These are phyloP conservation scores for Panthera uncia DNA, from an alignment of 2,113 vertebrate genomes.

Conservation along the genomic window DNA sequence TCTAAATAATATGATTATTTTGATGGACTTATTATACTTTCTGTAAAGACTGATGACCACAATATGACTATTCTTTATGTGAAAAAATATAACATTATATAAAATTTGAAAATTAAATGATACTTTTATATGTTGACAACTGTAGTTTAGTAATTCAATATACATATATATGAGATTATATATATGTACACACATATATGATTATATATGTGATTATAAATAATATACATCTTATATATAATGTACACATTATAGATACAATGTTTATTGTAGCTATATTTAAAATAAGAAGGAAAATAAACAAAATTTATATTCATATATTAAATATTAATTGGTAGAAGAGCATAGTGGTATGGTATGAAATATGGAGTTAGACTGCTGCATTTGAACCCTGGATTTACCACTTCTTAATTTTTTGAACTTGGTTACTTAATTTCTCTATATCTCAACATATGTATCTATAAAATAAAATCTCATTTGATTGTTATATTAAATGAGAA, in stretches of 20 bases:
- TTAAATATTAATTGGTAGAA: neutral
- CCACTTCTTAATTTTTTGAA: neutral
- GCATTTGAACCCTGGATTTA: neutral
- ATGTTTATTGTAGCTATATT: neutral
- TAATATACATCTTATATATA: neutral
- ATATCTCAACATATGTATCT: neutral
- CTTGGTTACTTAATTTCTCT: neutral
- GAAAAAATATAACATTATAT: neutral
- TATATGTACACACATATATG: neutral
- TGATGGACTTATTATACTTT: neutral
- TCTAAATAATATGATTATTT: conserved; percentile 18
- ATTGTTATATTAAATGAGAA: neutral
- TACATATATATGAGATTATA: neutral
- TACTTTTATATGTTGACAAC: neutral
- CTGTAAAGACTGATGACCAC: neutral
- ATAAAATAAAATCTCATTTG: neutral
- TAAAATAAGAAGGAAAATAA: neutral
- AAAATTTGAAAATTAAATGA: neutral
- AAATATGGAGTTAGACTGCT: neutral
- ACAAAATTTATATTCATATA: neutral
- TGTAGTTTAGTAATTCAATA: neutral
- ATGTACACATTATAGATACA: neutral
- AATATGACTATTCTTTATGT: neutral
- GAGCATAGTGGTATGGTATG: neutral
- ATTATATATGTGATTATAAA: neutral